These are phyloP conservation scores for Potorous gilbertii DNA, from an alignment of 2,797 vertebrate species.

Conservation along the genomic window DNA sequence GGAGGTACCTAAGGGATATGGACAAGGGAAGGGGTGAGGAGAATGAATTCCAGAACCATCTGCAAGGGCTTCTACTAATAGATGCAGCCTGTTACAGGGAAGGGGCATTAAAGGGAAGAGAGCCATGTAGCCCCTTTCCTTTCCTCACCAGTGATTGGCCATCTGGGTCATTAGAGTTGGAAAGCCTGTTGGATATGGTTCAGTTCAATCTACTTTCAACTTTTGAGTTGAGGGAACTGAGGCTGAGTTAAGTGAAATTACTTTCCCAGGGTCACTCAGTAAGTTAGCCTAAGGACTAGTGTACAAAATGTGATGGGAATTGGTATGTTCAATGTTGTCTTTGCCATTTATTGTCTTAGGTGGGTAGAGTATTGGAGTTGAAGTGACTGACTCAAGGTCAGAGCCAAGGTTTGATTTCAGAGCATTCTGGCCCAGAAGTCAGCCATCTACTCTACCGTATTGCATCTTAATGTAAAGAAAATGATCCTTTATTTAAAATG, in stretches of 20 bases:
- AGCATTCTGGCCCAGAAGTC: background rate
- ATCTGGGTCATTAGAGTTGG: background rate
- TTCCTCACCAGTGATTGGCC: background rate
- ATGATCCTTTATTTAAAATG: background rate
- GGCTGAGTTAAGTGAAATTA: background rate
- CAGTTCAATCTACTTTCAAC: background rate
- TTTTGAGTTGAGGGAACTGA: constrained; percentile 12
- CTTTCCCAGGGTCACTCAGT: background rate
- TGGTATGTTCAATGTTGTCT: background rate
- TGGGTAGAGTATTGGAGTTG: background rate
- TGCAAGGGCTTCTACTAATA: background rate
- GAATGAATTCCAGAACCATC: background rate
- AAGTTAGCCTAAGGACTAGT: background rate
- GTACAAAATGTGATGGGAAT: background rate
- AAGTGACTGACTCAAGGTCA: background rate
- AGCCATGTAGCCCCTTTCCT: background rate
- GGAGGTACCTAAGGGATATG: background rate
- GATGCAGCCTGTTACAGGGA: background rate
- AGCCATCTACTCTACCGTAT: background rate
- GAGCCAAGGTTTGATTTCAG: background rate
- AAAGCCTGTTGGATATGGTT: background rate
- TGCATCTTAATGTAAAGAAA: background rate
- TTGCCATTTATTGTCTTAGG: background rate
- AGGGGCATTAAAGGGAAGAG: background rate
- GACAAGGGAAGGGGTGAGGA: background rate